phyloP scores from a whole-genome alignment of 23 tunicate species.

The Ciona savignyi region DNA sequence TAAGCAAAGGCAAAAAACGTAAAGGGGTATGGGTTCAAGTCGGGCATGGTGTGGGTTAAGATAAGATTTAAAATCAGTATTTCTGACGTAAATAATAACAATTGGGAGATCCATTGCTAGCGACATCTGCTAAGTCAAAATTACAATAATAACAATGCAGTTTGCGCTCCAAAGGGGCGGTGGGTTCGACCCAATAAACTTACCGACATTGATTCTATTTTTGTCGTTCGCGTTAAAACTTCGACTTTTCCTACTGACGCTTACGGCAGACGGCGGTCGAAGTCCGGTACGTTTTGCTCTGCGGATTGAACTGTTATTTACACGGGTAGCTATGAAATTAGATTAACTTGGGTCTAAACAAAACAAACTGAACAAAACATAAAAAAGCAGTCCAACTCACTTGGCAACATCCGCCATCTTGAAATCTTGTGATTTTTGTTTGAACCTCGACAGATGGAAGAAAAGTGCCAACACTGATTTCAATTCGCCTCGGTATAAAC shows the following conservation, averaged over 20 bases:
- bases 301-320: too few relatives aligned
- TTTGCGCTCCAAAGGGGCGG: not conserved
- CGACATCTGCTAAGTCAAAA: too few relatives aligned
- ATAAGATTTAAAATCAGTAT: too few relatives aligned
- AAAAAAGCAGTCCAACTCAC: conserved; percentile 3
- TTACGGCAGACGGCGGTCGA: conserved; percentile 60
- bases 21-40: too few relatives aligned
- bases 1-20: too few relatives aligned
- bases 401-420: conserved; percentile 34
- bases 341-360: not conserved
- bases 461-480: conserved; percentile 55
- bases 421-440: conserved; percentile 42
- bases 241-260: conserved; percentile 52
- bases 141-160: too few relatives aligned
- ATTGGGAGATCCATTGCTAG: too few relatives aligned
- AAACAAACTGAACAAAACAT: not conserved
- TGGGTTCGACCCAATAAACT: too few relatives aligned
- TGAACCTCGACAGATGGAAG: conserved; percentile 45
- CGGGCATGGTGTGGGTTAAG: too few relatives aligned
- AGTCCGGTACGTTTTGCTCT: conserved; percentile 51
- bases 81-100: too few relatives aligned
- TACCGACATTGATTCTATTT: conserved; percentile 41
- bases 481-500: conserved; percentile 36
- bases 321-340: too few relatives aligned
- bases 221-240: conserved; percentile 82